These are phyloP conservation scores for Nasalis larvatus DNA, from an alignment of 2,113 vertebrate species.

Conservation along the genomic window DNA sequence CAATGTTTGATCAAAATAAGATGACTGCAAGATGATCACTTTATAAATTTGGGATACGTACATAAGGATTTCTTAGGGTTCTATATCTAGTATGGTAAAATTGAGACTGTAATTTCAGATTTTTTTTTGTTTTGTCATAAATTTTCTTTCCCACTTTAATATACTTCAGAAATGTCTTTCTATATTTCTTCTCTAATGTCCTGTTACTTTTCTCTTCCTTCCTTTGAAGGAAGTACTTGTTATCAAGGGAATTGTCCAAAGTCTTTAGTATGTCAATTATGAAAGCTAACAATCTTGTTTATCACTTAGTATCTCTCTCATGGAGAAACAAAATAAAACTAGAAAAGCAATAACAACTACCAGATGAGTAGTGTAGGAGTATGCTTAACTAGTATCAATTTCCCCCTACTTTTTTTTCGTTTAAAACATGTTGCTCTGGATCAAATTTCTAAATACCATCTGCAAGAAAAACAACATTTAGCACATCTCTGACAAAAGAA, in stretches of 20 bases:
- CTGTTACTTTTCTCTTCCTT: neutral
- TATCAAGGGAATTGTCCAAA: neutral
- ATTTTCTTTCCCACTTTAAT: neutral
- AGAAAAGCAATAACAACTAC: neutral
- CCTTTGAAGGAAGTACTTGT: neutral
- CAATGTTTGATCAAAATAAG: neutral
- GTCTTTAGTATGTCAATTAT: neutral
- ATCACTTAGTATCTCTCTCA: neutral
- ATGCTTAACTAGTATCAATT: conserved; percentile 33
- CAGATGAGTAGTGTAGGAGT: conserved; percentile 46
- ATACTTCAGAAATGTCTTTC: neutral
- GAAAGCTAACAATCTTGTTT: neutral
- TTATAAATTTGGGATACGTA: neutral
- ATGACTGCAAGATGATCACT: neutral
- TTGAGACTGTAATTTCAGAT: neutral
- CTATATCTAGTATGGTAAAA: neutral
- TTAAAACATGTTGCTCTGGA: conserved; percentile 60
- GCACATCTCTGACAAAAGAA: conserved; percentile 57
- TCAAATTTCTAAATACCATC: conserved; percentile 67
- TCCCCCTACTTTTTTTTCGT: neutral
- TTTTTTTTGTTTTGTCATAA: neutral
- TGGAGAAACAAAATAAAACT: neutral
- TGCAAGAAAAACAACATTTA: conserved; percentile 57
- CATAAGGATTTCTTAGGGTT: neutral
- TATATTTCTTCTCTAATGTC: neutral